Conservation (phyloP, 1,140 invertebrate species). For the Philotrypesis tridentata region DNA sequence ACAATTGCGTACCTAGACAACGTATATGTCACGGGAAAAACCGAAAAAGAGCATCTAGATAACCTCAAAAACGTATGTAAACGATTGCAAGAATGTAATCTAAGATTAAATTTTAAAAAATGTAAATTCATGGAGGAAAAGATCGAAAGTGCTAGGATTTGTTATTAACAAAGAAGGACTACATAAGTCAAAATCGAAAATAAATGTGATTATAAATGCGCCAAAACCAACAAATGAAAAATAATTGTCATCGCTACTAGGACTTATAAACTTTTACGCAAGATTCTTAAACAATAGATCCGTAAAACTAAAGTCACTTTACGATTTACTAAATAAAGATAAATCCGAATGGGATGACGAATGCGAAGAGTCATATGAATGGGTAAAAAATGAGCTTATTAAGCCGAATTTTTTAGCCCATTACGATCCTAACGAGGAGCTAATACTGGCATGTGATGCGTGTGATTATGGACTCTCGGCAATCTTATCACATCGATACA, state of each 20-base stretch:
- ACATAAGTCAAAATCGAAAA: slow-evolving; percentile 53
- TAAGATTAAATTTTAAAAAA: neutral
- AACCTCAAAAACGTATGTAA: slow-evolving; percentile 31
- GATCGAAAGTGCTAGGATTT: slow-evolving; percentile 53
- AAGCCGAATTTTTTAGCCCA: slow-evolving; percentile 49
- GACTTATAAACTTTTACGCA: slow-evolving; percentile 56
- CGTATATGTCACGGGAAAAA: neutral
- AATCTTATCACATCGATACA: neutral
- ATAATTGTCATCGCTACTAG: slow-evolving; percentile 54
- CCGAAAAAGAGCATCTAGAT: slow-evolving; percentile 11
- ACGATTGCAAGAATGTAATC: slow-evolving; percentile 40
- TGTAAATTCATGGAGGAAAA: slow-evolving; percentile 54
- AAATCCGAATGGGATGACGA: slow-evolving; percentile 18
- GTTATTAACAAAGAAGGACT: slow-evolving; percentile 56
- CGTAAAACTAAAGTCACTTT: slow-evolving; percentile 38
- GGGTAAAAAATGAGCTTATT: slow-evolving; percentile 38
- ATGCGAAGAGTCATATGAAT: slow-evolving; percentile 37
- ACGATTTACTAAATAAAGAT: slow-evolving; percentile 18
- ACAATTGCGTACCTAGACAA: slow-evolving; percentile 50
- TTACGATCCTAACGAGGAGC: slow-evolving; percentile 52
- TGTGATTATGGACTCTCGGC: slow-evolving; percentile 43
- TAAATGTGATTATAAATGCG: slow-evolving; percentile 51
- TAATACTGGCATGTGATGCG: slow-evolving; percentile 51
- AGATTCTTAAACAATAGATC: slow-evolving; percentile 50
- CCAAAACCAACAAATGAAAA: slow-evolving; percentile 45